phyloP scores from a whole-genome alignment of 2,113 vertebrate genomes.

The Corythornis cristatus region DNA sequence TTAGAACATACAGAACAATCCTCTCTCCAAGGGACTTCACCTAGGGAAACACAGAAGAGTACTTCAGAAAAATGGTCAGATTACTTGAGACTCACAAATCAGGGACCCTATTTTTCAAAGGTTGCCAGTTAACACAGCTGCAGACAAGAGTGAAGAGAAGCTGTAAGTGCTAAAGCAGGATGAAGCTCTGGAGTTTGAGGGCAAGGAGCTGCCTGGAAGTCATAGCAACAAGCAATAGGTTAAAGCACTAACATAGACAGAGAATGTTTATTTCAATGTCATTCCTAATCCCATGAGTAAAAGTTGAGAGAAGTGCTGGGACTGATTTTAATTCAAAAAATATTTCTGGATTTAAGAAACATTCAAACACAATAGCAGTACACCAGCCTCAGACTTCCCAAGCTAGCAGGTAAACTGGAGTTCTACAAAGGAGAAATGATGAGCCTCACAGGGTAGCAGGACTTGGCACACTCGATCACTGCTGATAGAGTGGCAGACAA shows the following conservation, averaged over 20 bases:
- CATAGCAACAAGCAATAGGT: not conserved
- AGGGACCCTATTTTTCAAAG: not conserved
- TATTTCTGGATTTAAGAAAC: not conserved
- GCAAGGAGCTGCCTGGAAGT: not conserved
- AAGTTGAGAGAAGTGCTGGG: not conserved
- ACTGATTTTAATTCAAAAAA: not conserved
- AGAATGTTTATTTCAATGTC: not conserved
- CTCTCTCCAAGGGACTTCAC: conserved; percentile 86
- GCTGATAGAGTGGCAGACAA: not conserved
- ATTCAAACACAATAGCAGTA: not conserved
- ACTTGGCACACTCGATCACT: not conserved
- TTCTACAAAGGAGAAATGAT: not conserved
- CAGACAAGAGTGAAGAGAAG: not conserved
- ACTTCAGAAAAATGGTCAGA: not conserved
- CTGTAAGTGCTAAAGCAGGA: not conserved
- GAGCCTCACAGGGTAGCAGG: not conserved
- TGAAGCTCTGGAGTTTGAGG: not conserved
- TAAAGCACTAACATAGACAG: not conserved
- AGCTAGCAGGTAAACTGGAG: not conserved
- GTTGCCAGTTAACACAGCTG: not conserved
- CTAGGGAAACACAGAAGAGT: conserved; percentile 68
- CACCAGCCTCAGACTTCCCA: not conserved
- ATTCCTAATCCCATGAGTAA: not conserved
- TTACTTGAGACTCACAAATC: not conserved
- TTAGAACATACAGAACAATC: conserved; percentile 90